Conservation (phyloP, 2,797 vertebrate genomes). For the Antrozous pallidus region DNA sequence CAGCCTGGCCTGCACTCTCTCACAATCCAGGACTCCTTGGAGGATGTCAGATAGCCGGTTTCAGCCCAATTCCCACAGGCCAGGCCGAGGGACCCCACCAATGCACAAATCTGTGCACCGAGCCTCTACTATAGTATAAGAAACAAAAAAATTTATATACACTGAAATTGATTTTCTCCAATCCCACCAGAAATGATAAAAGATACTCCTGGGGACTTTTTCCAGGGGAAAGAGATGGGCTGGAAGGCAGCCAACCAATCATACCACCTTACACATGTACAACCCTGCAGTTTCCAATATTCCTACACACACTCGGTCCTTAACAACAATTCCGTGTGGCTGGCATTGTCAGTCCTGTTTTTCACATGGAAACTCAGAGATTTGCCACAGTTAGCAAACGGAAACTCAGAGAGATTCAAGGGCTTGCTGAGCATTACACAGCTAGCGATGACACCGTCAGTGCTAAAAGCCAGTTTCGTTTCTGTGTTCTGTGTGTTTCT, state of each 20-base stretch:
- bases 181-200: neutral
- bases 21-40: no score
- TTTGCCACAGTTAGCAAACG: no score
- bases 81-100: no score
- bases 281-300: neutral
- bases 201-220: neutral
- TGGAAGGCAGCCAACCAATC: neutral
- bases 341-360: neutral
- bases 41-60: no score
- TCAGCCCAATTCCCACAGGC: no score
- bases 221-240: neutral
- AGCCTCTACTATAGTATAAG: neutral
- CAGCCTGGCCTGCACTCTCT: no score
- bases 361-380: neutral
- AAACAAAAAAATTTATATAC: constrained; percentile 35
- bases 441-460: neutral
- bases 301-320: neutral
- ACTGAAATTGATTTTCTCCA: constrained; percentile 41
- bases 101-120: no score
- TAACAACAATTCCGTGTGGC: neutral
- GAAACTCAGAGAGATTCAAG: neutral
- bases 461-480: neutral
- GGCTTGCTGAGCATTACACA: neutral
- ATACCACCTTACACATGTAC: neutral
- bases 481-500: neutral